These are phyloP conservation scores for Cochlearius cochlearius DNA, from an alignment of 2,113 vertebrate species.

Conservation along the genomic window DNA sequence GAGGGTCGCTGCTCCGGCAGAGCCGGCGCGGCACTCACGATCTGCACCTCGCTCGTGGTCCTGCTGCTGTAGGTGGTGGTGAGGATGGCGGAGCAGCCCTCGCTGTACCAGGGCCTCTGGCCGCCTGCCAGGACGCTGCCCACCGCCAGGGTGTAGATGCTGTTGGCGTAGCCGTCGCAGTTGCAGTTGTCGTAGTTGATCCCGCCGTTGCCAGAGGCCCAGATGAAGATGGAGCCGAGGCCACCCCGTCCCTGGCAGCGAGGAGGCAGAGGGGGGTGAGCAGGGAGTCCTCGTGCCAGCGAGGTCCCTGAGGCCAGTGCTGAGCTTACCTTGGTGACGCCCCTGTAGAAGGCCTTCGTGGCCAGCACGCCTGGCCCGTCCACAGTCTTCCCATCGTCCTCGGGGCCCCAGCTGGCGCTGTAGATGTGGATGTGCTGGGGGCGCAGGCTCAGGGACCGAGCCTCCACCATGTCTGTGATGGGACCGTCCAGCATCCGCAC, in stretches of 20 bases:
- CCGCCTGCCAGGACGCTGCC: conserved; percentile 73
- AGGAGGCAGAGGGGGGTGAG: neutral
- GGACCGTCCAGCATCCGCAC: conserved; percentile 81
- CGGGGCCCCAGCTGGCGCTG: conserved; percentile 81
- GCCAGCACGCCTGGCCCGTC: conserved; percentile 72
- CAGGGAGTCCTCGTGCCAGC: rapidly evolving
- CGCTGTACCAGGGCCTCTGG: conserved; percentile 69
- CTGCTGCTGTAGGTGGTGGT: conserved; percentile 81
- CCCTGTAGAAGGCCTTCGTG: conserved; percentile 64
- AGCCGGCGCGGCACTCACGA: conserved; percentile 47
- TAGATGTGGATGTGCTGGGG: conserved; percentile 80
- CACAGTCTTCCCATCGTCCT: conserved; percentile 71
- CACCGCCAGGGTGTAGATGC: conserved; percentile 78
- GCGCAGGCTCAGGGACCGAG: conserved; percentile 74
- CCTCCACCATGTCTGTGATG: conserved; percentile 76
- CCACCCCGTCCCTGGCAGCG: conserved; percentile 73
- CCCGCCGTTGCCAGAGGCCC: conserved; percentile 80
- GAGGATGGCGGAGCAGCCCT: conserved; percentile 79
- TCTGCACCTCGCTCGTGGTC: conserved; percentile 44
- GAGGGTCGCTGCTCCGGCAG: rapidly evolving
- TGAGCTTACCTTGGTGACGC: conserved; percentile 42
- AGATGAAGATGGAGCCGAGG: conserved; percentile 80
- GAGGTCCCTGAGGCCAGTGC: rapidly evolving
- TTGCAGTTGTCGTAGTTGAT: conserved; percentile 77
- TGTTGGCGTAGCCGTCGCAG: conserved; percentile 79